Evolutionary conservation across 2,113 vertebrate genomes (phyloP).

Genomic region (Erythrolamprus reginae): DNA sequence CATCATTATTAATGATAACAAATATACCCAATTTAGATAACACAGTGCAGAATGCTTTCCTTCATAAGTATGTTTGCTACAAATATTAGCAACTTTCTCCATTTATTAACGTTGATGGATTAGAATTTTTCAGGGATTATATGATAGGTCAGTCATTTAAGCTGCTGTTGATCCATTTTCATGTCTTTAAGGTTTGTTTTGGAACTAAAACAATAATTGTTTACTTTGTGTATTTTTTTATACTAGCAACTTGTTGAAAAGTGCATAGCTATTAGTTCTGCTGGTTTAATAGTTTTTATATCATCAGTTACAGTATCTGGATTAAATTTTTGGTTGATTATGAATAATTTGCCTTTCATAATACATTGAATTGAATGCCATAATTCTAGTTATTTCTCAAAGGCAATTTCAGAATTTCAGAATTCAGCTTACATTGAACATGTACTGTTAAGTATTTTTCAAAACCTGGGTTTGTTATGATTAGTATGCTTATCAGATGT

Average conservation of each 20-base stretch:
- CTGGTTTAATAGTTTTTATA: neutral
- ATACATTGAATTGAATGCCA: neutral
- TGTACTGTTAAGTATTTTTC: neutral
- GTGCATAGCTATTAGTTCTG: neutral
- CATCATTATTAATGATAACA: conserved; percentile 43
- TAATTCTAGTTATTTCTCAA: neutral
- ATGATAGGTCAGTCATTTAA: neutral
- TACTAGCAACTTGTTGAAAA: neutral
- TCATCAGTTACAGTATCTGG: neutral
- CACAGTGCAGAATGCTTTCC: conserved; percentile 23
- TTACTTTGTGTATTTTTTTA: neutral
- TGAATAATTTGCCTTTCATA: neutral
- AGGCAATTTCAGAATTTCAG: neutral
- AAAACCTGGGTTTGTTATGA: neutral
- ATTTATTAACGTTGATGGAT: neutral
- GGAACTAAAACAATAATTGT: neutral
- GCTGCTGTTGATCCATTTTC: neutral
- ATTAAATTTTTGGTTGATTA: neutral
- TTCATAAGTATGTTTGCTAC: neutral
- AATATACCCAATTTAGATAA: conserved; percentile 9
- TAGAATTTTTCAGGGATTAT: neutral
- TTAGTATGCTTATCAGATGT: neutral
- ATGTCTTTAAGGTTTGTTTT: neutral
- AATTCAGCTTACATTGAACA: neutral
- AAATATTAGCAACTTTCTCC: neutral